phyloP scores from a whole-genome alignment of 2,888 invertebrate species.

The Oeneis ivallda region DNA sequence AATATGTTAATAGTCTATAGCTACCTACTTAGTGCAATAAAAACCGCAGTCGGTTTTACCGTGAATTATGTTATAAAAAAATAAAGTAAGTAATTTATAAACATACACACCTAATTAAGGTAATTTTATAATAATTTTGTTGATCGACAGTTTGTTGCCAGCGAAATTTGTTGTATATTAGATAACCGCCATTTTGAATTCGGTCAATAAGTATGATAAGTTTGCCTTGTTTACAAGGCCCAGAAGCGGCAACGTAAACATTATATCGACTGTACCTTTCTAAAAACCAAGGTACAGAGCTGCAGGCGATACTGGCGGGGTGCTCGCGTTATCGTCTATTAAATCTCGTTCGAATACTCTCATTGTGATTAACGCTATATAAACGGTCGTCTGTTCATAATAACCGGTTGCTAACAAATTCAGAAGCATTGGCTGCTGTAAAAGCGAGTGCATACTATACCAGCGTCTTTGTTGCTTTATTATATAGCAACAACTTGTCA shows the following conservation, averaged over 20 bases:
- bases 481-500: not conserved
- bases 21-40: too few species aligned
- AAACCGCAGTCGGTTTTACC: too few species aligned
- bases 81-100: too few species aligned
- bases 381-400: slow-evolving; percentile 71
- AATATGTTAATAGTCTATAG: too few species aligned
- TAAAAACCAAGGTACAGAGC: not conserved
- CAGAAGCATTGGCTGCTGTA: slow-evolving; percentile 61
- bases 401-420: slow-evolving; percentile 56
- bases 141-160: too few species aligned
- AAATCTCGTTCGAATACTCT: slow-evolving; percentile 63
- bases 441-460: slow-evolving; percentile 46
- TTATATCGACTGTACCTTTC: slow-evolving; percentile 15
- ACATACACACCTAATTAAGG: too few species aligned
- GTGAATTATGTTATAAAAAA: too few species aligned
- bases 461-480: too few species aligned
- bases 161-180: too few species aligned
- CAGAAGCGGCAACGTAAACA: not conserved
- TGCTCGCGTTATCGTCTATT: slow-evolving; percentile 54
- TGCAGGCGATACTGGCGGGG: slow-evolving; percentile 34
- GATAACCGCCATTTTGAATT: too few species aligned
- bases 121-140: too few species aligned
- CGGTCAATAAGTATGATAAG: too few species aligned
- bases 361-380: slow-evolving; percentile 74
- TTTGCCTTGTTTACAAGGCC: not conserved